These are phyloP conservation scores for Paradoxurus hermaphroditus DNA, from an alignment of 2,113 vertebrate genomes.

Conservation along the genomic window DNA sequence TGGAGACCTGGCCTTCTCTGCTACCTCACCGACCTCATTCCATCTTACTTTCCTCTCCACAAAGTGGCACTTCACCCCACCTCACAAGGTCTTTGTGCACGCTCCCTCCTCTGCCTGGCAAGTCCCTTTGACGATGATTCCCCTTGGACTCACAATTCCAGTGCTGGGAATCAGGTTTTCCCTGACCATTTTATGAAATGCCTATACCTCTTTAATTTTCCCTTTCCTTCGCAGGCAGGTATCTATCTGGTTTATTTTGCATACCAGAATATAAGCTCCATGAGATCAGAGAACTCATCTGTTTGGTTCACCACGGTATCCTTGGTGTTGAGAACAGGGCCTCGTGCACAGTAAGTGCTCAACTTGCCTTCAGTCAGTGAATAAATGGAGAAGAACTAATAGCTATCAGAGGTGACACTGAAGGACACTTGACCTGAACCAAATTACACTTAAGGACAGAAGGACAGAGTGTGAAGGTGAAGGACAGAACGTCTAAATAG, in stretches of 20 bases:
- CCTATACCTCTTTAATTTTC: not conserved
- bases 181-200: not conserved
- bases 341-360: not conserved
- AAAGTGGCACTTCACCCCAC: not conserved
- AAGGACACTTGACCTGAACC: not conserved
- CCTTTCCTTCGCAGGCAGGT: not conserved
- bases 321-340: not conserved
- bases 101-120: not conserved
- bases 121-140: not conserved
- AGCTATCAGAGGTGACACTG: not conserved
- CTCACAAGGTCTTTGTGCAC: not conserved
- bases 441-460: not conserved
- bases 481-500: not conserved
- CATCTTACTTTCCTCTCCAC: accelerated
- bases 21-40: not conserved
- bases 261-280: not conserved
- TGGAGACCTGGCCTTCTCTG: not conserved
- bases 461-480: too few relatives aligned
- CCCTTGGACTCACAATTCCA: not conserved
- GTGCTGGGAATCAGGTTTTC: too few relatives aligned
- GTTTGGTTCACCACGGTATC: not conserved
- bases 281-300: not conserved
- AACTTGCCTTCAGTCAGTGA: not conserved
- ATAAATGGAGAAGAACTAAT: not conserved
- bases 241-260: not conserved